Evolutionary conservation across 1,140 invertebrate species (phyloP).

Genomic region (Pogonus chalceus): DNA sequence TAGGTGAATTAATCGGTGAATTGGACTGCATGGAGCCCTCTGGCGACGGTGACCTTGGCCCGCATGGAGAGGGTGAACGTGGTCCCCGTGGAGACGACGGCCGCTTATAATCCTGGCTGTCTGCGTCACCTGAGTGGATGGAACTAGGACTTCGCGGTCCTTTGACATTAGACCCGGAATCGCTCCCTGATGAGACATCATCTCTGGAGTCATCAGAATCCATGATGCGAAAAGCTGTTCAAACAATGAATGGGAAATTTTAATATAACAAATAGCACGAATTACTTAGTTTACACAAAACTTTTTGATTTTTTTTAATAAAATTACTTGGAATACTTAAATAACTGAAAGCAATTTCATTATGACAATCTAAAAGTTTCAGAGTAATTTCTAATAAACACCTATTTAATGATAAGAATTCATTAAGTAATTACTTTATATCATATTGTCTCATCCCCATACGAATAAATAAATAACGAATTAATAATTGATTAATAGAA

Average conservation of each 20-base stretch:
- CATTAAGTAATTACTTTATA: no score
- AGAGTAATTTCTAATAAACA: no score
- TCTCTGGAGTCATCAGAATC: conserved; percentile 32
- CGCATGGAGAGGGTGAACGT: conserved; percentile 14
- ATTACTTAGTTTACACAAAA: neutral
- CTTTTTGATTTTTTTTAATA: neutral
- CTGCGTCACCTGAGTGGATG: conserved; percentile 4
- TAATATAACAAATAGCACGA: neutral
- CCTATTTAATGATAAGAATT: no score
- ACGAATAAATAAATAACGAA: no score
- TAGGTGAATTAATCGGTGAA: neutral
- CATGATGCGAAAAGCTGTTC: conserved; percentile 22
- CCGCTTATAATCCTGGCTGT: conserved; percentile 5
- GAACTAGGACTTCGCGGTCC: conserved; percentile 15
- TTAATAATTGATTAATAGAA: no score
- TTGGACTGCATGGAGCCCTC: neutral
- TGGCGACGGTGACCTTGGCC: conserved; percentile 10
- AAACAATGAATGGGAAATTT: conserved; percentile 12
- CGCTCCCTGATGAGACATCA: conserved; percentile 30
- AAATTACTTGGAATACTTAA: no score
- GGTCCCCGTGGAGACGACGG: conserved; percentile 6
- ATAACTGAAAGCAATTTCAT: no score
- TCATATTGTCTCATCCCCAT: no score
- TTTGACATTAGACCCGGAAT: conserved; percentile 20
- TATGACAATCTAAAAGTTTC: neutral